Base-by-base conservation (phyloP, 2,888 invertebrate species). In the Erebia aethiops region DNA sequence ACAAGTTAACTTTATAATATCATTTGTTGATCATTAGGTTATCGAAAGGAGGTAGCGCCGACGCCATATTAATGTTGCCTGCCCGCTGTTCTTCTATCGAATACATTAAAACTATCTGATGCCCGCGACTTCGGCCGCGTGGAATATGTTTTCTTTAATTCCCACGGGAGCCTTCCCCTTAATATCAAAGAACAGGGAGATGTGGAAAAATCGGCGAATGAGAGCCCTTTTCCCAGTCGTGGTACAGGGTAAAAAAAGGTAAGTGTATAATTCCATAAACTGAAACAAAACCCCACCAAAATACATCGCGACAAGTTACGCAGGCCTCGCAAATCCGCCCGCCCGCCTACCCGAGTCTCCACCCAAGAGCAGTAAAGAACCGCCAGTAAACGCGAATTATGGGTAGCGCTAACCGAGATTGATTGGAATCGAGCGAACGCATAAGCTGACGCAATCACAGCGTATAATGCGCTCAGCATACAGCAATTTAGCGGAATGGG, bases 401-500 rank as follows among this genome's bases (percentile, higher is more conserved):
- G 72, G 65, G 65, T 58, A 61, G 64, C 61, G 68, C 49, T 68
- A 70, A 61, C 70, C 56, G 57, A 70, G 67, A 72, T 68, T 70
- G 72, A 72, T 70, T 72, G 61, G 64, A 35, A 70, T 67, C 70
- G 70, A 64, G 67, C 41, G 70, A 54, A 65, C 57, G 64, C 70
- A 72, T 71, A 70, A 73, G 70, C 70, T 72, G 68, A 70, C 67
- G 64, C 72, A 72, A 73, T 72, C 72, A 71, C 57, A 60, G 58
- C 65, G 65, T 26, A 64, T 62, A 58, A 70, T 63, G 70, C 67
- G 65, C 71, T 67, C 70, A 56, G 63, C 63, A 70, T 54, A 65
- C 64, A 65, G 72, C 74, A 72, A 75, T 75, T 81, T 79, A 75
- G 73, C 73, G 69, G 66, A 74, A 74, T 71, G 71, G 73, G 41